Evolutionary conservation across 2,113 vertebrate genomes (phyloP).

Genomic region (Spheniscus mendiculus): DNA sequence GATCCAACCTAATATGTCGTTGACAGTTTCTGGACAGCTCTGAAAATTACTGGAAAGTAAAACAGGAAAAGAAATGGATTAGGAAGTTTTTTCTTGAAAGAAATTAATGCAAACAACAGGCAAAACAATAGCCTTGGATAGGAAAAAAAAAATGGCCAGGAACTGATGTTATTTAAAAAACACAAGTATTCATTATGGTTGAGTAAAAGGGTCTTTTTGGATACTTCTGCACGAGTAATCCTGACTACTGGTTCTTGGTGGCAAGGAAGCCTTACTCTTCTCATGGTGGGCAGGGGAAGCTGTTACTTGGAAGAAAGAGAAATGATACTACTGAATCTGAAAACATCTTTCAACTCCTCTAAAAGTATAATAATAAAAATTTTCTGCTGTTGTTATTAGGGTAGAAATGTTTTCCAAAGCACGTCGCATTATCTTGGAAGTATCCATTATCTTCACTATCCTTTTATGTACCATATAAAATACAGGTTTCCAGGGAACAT

Average conservation of each 20-base stretch:
- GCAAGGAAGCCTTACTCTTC: not conserved
- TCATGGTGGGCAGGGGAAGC: not conserved
- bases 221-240: not conserved
- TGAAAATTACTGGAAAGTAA: not conserved
- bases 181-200: not conserved
- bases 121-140: not conserved
- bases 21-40: not conserved
- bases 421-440: not conserved
- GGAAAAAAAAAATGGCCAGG: not conserved
- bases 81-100: not conserved
- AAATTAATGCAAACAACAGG: not conserved
- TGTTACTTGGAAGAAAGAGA: not conserved
- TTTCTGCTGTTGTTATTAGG: not conserved
- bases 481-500: not conserved
- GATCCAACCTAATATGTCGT: not conserved
- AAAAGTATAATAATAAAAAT: not conserved
- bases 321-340: not conserved
- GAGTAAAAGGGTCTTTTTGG: not conserved
- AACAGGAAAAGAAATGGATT: not conserved
- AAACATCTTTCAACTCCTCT: not conserved
- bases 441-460: not conserved
- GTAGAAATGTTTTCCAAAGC: not conserved
- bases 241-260: not conserved
- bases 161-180: not conserved
- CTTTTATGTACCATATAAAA: not conserved